A percentile compares a stretch with the other conserved stretches of the same genome.
Evolutionary conservation across 2,888 invertebrate genomes (phyloP).

Genomic region (Drosophila rellima): DNA sequence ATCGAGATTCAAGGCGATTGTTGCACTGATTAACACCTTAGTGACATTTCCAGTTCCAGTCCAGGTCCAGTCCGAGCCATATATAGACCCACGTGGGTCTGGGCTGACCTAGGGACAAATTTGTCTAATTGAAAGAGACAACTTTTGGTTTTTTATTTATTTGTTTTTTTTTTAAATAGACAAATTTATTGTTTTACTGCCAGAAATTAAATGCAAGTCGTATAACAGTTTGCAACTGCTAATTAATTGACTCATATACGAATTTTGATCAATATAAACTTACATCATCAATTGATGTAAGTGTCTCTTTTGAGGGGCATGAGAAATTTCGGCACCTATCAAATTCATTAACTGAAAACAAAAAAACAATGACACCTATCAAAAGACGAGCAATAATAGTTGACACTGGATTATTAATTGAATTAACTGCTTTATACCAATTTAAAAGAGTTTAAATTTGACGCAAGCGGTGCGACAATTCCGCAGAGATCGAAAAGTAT

Average conservation of each 20-base stretch:
- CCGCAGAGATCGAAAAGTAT: constrained; percentile 56
- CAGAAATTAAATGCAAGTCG: constrained; percentile 49
- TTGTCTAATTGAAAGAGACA: constrained; percentile 65
- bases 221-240: constrained; percentile 34
- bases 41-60: constrained; percentile 8
- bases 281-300: constrained; percentile 5
- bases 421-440: constrained; percentile 80
- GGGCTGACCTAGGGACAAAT: constrained; percentile 38
- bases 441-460: constrained; percentile 68
- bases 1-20: constrained; percentile 32
- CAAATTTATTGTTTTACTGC: constrained; percentile 68
- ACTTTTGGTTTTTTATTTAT: constrained; percentile 30
- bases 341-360: constrained; percentile 23
- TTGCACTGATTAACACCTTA: constrained; percentile 67
- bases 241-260: constrained; percentile 41
- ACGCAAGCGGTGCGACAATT: constrained; percentile 28
- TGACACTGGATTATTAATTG: constrained; percentile 74
- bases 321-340: constrained; percentile 32
- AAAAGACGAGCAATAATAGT: constrained; percentile 44
- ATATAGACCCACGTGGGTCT: constrained; percentile 47
- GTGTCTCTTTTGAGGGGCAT: not conserved
- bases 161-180: constrained; percentile 51
- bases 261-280: constrained; percentile 3
- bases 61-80: constrained; percentile 3
- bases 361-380: constrained; percentile 26